phyloP scores from a whole-genome alignment of 2,888 invertebrate genomes.

The Biston stratarius region DNA sequence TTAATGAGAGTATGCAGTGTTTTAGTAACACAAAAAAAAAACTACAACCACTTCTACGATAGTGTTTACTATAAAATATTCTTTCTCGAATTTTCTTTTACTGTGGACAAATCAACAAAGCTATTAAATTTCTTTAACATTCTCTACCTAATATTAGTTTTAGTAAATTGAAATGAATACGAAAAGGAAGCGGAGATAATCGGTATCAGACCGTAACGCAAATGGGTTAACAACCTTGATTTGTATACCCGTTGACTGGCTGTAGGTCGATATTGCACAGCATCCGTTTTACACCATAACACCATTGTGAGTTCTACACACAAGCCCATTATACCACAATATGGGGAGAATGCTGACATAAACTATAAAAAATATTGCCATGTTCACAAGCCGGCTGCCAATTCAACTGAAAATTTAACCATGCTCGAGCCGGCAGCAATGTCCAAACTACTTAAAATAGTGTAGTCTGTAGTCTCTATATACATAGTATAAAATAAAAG shows the following conservation, averaged over 20 bases:
- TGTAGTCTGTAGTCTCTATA: too few species aligned
- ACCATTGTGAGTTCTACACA: conserved; percentile 42
- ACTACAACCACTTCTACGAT: too few species aligned
- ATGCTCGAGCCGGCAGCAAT: conserved; percentile 34
- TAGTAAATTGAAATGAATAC: conserved; percentile 60
- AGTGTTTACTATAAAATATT: too few species aligned
- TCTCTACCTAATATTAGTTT: conserved; percentile 33
- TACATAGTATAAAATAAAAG: too few species aligned
- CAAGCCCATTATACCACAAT: conserved; percentile 25
- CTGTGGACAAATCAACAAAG: conserved; percentile 2
- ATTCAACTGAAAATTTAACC: conserved; percentile 39
- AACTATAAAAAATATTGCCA: conserved; percentile 33
- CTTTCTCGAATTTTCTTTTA: background rate
- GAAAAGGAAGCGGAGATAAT: conserved; percentile 65
- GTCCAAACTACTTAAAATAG: conserved; percentile 36
- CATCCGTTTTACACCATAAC: conserved; percentile 47
- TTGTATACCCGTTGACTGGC: conserved; percentile 67
- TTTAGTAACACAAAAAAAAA: background rate
- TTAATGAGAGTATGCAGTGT: background rate
- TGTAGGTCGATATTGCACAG: conserved; percentile 57
- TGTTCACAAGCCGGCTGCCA: conserved; percentile 25
- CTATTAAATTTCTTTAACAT: conserved; percentile 35
- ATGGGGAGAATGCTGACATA: conserved; percentile 27
- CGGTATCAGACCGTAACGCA: conserved; percentile 80
- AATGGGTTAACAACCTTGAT: conserved; percentile 82